Base-by-base conservation (phyloP, 2,888 invertebrate genomes). In the Elysia crispata region DNA sequence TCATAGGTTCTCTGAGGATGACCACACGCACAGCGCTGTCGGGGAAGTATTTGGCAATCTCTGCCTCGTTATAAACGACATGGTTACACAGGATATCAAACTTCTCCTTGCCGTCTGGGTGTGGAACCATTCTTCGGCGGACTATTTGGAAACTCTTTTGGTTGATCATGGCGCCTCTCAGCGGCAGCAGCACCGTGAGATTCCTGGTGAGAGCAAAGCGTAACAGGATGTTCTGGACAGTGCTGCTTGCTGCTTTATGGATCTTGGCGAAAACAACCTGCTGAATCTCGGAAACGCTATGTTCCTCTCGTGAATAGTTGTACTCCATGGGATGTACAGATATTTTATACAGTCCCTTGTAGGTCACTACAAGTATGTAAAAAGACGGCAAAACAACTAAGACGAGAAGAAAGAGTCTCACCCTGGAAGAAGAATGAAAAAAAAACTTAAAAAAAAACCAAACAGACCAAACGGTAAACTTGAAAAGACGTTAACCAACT, bases 231-330 rank as follows among this genome's bases (percentile, higher is more conserved):
- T 83, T 81, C 49, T 77, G 28, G 23, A 83, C 74, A 13, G 83
- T 83, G 28, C 77, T 79, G 54, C 81, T 77, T 57, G 41, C 81
- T n/a, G 80, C 80, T 74, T 83, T 83, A 78, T 83, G 80, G n/a
- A 80, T 81, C 33, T 83, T 83, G n/a, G 80, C 67, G 75, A 81
- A 79, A 30, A 81, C 69, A 0, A 81, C 54, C 69, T 79, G 70
- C 1, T 28, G 57, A 3, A 23, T 49, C 28, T 81, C 73, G 41
- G 41, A 41, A 3, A 6, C 41, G 41, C 41, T n/a, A n/a, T n/a
- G n/a, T n/a, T n/a, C n/a, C n/a, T n/a, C n/a, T n/a, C n/a, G n/a
- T n/a, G n/a, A n/a, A n/a, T n/a, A n/a, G n/a, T n/a, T n/a, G n/a
- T n/a, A n/a, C n/a, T n/a, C n/a, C n/a, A n/a, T n/a, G n/a, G n/a